Conservation (phyloP, 2,113 vertebrate species). For the Gymnorhina tibicen region DNA sequence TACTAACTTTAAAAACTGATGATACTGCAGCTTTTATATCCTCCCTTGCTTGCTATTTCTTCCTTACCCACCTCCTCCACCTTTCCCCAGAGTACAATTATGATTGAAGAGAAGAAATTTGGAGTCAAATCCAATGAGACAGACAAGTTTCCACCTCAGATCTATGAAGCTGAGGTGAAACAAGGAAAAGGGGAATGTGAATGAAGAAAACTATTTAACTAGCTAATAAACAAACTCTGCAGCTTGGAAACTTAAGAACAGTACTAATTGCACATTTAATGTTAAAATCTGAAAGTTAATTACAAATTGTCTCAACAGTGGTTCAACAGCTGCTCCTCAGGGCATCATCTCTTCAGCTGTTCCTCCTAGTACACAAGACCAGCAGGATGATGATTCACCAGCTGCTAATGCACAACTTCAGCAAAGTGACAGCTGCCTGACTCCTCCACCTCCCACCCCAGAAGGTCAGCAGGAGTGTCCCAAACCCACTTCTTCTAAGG, state of each 20-base stretch:
- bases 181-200: background rate
- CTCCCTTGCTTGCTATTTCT: background rate
- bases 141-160: background rate
- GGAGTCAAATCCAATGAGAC: background rate
- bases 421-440: background rate
- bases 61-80: background rate
- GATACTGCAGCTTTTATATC: background rate
- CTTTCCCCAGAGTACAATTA: background rate
- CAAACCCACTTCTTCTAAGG: background rate
- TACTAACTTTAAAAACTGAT: background rate
- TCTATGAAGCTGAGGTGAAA: background rate
- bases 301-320: constrained; percentile 36
- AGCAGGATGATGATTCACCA: constrained; percentile 47
- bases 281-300: background rate
- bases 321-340: constrained; percentile 46
- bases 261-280: background rate
- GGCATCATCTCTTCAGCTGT: constrained; percentile 7
- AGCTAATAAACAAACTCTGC: background rate
- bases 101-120: background rate
- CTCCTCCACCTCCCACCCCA: background rate
- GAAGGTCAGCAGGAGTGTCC: background rate
- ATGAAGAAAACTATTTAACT: background rate
- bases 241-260: background rate
- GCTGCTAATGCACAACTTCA: constrained; percentile 19
- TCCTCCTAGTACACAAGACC: background rate